Percentiles rank a stretch among this genome's conserved stretches.
phyloP scores from a whole-genome alignment of 2,888 invertebrate genomes.

The Drosophila austrosaltans region DNA sequence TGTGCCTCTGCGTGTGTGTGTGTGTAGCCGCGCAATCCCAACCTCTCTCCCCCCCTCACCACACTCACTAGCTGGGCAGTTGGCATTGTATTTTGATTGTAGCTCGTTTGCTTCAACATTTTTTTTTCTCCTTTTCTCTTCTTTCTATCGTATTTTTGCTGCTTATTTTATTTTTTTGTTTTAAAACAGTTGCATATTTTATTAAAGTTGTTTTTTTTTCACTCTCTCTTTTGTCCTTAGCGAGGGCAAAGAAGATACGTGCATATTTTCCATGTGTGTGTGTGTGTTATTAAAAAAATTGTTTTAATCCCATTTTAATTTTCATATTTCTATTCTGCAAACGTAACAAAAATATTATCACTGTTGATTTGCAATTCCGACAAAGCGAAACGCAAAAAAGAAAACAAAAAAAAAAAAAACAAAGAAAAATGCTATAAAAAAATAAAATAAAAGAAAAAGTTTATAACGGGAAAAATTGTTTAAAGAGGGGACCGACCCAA shows the following conservation, averaged over 20 bases:
- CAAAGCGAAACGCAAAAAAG: neutral
- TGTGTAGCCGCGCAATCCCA: neutral
- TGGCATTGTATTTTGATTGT: constrained; percentile 51
- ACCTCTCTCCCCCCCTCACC: neutral
- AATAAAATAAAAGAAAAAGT: neutral
- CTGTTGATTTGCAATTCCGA: constrained; percentile 28
- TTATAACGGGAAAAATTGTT: neutral
- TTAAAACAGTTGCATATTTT: constrained; percentile 51
- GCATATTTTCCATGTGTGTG: neutral
- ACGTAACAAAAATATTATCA: constrained; percentile 33
- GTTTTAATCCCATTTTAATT: constrained; percentile 56
- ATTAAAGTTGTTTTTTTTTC: constrained; percentile 37
- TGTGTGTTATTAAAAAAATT: constrained; percentile 27
- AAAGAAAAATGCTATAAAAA: neutral
- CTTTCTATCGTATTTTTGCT: constrained; percentile 2
- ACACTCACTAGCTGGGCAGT: constrained; percentile 17
- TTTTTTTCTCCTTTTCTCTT: constrained; percentile 28
- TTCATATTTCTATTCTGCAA: constrained; percentile 45
- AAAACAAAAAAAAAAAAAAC: neutral
- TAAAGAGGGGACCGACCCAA: no score
- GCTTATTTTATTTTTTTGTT: constrained; percentile 13
- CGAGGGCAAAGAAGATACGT: constrained; percentile 12
- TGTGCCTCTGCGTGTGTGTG: neutral
- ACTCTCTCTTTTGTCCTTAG: neutral
- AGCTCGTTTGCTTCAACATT: constrained; percentile 42